phyloP scores from a whole-genome alignment of 2,888 invertebrate species.

The Fragum sueziense region DNA sequence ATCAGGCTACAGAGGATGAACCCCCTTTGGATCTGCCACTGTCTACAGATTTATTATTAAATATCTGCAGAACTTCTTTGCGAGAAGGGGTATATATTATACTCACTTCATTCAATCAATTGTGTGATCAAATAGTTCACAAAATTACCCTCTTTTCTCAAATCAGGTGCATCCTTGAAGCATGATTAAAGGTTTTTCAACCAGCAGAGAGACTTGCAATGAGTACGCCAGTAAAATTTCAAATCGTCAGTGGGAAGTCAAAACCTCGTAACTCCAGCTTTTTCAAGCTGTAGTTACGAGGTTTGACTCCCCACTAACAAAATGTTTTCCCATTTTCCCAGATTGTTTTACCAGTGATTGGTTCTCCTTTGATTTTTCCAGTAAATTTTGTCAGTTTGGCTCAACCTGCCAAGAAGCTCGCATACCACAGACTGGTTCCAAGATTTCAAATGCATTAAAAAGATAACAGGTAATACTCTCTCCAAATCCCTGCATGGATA shows the following conservation, averaged over 20 bases:
- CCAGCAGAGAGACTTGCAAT: not conserved
- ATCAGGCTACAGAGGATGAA: too few species aligned
- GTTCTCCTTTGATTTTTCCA: conserved; percentile 1
- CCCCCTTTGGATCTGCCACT: too few species aligned
- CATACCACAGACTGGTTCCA: not conserved
- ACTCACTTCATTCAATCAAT: too few species aligned
- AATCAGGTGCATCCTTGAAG: conserved; percentile 16
- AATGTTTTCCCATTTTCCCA: conserved; percentile 4
- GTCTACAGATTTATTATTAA: too few species aligned
- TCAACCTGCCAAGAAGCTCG: conserved; percentile 9
- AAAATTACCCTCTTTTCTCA: not conserved
- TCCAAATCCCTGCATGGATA: not conserved
- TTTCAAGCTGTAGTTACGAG: too few species aligned
- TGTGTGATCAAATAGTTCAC: too few species aligned
- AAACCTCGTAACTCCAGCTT: too few species aligned
- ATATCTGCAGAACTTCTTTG: too few species aligned
- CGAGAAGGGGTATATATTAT: too few species aligned
- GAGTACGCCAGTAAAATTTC: conserved; percentile 13
- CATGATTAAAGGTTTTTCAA: conserved; percentile 6
- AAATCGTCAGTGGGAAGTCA: too few species aligned
- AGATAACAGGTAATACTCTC: not conserved
- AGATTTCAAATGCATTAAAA: not conserved
- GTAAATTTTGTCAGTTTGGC: not conserved
- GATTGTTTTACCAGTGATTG: conserved; percentile 13
- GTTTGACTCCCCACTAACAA: too few species aligned